A percentile compares a stretch with the other conserved stretches of the same genome.
phyloP scores from a whole-genome alignment of 2,797 vertebrate genomes.

The Microcaecilia unicolor region DNA sequence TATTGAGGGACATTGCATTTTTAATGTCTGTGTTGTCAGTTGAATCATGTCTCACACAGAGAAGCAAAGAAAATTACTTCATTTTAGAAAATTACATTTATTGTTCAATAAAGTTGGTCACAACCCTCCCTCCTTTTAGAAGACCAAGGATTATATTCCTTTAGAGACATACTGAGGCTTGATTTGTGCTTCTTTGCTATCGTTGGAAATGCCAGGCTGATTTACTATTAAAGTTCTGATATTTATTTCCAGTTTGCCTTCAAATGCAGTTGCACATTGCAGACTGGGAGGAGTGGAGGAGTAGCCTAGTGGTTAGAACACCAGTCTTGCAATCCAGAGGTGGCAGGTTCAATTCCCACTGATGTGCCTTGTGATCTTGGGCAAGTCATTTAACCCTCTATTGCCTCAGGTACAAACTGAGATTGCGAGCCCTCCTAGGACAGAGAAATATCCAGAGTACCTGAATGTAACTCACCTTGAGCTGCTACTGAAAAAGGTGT shows the following conservation, averaged over 20 bases:
- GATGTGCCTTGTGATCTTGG: too few relatives aligned
- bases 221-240: constrained; percentile 4
- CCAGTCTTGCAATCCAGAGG: too few relatives aligned
- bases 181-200: constrained; percentile 10
- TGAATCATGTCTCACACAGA: constrained; percentile 33
- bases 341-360: too few relatives aligned
- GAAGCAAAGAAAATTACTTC: constrained; percentile 38
- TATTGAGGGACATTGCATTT: constrained; percentile 40
- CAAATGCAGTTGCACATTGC: too few relatives aligned
- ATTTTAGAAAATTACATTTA: constrained; percentile 38
- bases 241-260: constrained; percentile 20
- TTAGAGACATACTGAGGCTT: constrained; percentile 18
- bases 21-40: constrained; percentile 39
- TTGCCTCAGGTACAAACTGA: too few relatives aligned
- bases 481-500: too few relatives aligned
- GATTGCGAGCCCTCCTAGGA: too few relatives aligned
- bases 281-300: too few relatives aligned
- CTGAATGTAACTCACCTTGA: too few relatives aligned
- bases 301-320: too few relatives aligned
- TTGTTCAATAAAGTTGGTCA: constrained; percentile 20
- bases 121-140: constrained; percentile 29
- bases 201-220: constrained; percentile 2
- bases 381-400: too few relatives aligned
- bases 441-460: too few relatives aligned
- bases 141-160: constrained; percentile 11